phyloP scores from a whole-genome alignment of 2,113 vertebrate genomes.

The Leiothrix lutea region DNA sequence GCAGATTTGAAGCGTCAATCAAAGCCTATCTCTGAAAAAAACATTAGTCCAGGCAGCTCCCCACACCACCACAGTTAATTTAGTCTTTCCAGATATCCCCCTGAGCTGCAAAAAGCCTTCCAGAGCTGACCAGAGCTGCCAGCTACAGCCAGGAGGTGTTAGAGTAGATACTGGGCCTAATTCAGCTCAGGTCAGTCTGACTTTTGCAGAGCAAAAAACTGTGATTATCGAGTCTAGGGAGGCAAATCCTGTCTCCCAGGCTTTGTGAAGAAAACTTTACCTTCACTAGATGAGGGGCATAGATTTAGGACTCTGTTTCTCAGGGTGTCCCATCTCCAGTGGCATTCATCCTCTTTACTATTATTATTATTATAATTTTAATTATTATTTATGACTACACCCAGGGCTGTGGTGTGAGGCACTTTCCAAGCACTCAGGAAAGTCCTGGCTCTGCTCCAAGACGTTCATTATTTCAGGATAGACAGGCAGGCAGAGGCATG shows the following conservation, averaged over 20 bases:
- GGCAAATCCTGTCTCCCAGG: background rate
- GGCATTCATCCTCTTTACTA: background rate
- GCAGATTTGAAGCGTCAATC: constrained; percentile 47
- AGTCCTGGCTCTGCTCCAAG: constrained; percentile 31
- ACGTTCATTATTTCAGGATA: background rate
- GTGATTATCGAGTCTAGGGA: background rate
- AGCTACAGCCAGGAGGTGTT: background rate
- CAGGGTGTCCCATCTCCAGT: background rate
- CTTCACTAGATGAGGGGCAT: background rate
- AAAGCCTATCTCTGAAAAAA: constrained; percentile 44
- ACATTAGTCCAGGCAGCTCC: constrained; percentile 28
- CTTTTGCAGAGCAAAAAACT: background rate
- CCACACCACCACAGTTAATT: background rate
- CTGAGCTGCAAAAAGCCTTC: background rate
- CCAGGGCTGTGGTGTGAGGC: background rate
- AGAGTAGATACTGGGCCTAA: background rate
- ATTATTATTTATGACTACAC: background rate
- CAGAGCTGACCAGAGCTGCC: constrained; percentile 7
- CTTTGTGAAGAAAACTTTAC: background rate
- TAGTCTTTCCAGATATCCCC: constrained; percentile 7
- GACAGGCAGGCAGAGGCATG: background rate
- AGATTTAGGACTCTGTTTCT: background rate
- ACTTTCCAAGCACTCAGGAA: background rate
- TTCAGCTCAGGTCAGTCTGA: background rate
- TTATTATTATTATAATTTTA: background rate